phyloP scores from a whole-genome alignment of 2,888 invertebrate species.

The Melieria crassipennis region DNA sequence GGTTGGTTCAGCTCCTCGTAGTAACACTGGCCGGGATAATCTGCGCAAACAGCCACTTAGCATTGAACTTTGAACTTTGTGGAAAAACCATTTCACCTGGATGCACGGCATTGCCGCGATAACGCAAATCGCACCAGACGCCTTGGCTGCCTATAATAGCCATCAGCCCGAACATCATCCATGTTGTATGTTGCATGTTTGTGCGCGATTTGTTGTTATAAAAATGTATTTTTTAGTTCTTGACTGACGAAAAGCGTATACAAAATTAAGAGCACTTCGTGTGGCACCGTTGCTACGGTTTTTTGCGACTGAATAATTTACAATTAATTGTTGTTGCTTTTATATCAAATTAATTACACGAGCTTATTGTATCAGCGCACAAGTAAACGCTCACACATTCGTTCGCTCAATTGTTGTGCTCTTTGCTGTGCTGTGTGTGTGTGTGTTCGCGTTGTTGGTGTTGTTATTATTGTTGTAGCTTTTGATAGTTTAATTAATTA shows the following conservation, averaged over 20 bases:
- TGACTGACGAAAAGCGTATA: background rate
- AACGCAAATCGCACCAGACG: slow-evolving; percentile 50
- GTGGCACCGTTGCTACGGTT: slow-evolving; percentile 35
- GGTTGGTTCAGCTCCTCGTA: slow-evolving; percentile 56
- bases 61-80: background rate
- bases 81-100: slow-evolving; percentile 45
- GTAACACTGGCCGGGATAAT: slow-evolving; percentile 58
- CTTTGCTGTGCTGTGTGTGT: background rate
- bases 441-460: background rate
- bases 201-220: background rate
- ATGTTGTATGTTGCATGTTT: slow-evolving; percentile 29
- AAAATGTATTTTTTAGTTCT: background rate
- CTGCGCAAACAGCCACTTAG: slow-evolving; percentile 36
- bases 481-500: slow-evolving; percentile 20
- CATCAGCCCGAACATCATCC: slow-evolving; percentile 4
- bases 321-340: slow-evolving; percentile 62
- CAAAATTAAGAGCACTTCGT: slow-evolving; percentile 7
- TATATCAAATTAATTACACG: slow-evolving; percentile 52
- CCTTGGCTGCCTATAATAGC: slow-evolving; percentile 4
- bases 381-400: background rate
- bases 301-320: slow-evolving; percentile 57
- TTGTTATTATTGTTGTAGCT: slow-evolving; percentile 9
- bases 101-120: slow-evolving; percentile 58
- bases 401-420: slow-evolving; percentile 8
- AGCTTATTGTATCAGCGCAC: too few species aligned